Percentiles rank a stretch among this genome's conserved stretches.
phyloP scores from a whole-genome alignment of 2,113 vertebrate species.

The Nothocercus julius region DNA sequence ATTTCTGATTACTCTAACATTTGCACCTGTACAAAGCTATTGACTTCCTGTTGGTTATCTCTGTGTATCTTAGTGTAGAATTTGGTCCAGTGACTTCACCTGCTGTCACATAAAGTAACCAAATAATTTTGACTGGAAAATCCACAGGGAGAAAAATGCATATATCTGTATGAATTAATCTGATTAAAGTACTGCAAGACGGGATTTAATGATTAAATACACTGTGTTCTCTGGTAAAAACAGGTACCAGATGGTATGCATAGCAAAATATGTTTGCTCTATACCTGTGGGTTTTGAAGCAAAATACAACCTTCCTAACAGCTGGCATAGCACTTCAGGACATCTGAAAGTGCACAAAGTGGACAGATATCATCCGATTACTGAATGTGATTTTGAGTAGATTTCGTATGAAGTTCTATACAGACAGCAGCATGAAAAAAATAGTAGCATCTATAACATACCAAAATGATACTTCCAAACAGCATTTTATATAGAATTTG shows the following conservation, averaged over 20 bases:
- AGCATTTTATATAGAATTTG: conserved; percentile 33
- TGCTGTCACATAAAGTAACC: not conserved
- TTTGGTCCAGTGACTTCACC: not conserved
- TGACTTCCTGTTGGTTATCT: not conserved
- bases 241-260: conserved; percentile 19
- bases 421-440: not conserved
- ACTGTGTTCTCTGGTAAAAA: conserved; percentile 14
- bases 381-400: not conserved
- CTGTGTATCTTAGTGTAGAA: not conserved
- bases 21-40: not conserved
- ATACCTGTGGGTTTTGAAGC: conserved; percentile 41
- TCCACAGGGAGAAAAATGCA: not conserved
- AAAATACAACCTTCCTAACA: conserved; percentile 47
- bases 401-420: not conserved
- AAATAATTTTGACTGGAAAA: conserved; percentile 14
- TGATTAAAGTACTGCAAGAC: conserved; percentile 7
- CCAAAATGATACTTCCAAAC: not conserved
- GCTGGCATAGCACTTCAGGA: conserved; percentile 26
- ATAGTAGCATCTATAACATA: not conserved
- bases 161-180: conserved; percentile 41
- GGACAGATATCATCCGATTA: not conserved
- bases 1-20: not conserved
- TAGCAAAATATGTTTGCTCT: conserved; percentile 6
- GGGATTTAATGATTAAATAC: conserved; percentile 15
- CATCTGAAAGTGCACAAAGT: conserved; percentile 15